phyloP scores from a whole-genome alignment of 2,113 vertebrate genomes.

The Eolophus roseicapilla region DNA sequence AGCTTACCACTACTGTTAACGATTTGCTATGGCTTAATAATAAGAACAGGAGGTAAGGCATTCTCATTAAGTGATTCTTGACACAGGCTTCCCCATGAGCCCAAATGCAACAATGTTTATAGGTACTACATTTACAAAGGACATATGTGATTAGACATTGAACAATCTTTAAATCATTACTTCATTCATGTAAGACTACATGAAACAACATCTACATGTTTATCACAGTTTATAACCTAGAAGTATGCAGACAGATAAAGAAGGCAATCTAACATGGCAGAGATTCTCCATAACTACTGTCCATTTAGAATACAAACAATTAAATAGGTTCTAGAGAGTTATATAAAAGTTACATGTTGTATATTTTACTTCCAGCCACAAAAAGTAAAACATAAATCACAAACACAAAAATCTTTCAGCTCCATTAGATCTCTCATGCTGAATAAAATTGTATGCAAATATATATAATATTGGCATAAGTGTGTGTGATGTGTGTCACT shows the following conservation, averaged over 20 bases:
- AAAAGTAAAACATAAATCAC: neutral
- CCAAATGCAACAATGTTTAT: neutral
- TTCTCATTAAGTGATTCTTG: neutral
- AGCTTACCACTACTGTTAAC: neutral
- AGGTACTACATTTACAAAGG: neutral
- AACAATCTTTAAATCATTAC: neutral
- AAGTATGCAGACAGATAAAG: neutral
- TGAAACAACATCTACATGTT: neutral
- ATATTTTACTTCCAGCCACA: neutral
- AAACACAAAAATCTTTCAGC: neutral
- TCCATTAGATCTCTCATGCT: neutral
- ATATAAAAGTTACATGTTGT: neutral
- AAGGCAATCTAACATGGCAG: neutral
- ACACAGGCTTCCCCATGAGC: neutral
- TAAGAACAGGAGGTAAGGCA: neutral
- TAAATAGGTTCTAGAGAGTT: neutral
- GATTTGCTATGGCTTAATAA: neutral
- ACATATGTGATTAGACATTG: accelerated
- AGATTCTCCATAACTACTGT: neutral
- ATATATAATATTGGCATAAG: neutral
- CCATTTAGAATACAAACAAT: neutral
- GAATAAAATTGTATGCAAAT: neutral
- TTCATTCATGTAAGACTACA: neutral
- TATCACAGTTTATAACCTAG: neutral
- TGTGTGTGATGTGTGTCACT: neutral